Percentiles rank a stretch among this genome's conserved stretches.
phyloP scores from a whole-genome alignment of 2,888 invertebrate genomes.

The Drosophila borborema region DNA sequence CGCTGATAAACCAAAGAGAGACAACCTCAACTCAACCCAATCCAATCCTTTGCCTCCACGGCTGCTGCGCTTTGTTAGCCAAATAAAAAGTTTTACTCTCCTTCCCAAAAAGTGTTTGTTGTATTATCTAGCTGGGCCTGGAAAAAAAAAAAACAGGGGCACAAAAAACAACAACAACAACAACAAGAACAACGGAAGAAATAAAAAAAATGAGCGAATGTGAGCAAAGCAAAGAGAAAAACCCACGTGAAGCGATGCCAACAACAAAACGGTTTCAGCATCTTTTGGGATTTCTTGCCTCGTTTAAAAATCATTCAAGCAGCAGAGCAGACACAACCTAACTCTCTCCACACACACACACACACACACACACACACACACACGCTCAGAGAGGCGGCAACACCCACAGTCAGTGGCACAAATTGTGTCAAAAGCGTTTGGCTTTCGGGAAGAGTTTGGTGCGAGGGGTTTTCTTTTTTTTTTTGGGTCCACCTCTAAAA shows the following conservation, averaged over 20 bases:
- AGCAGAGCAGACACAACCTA: conserved; percentile 73
- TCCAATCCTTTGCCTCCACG: background rate
- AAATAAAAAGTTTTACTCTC: conserved; percentile 51
- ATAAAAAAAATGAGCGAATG: conserved; percentile 39
- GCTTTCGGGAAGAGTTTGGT: conserved; percentile 20
- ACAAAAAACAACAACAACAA: conserved; percentile 29
- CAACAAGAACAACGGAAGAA: conserved; percentile 31
- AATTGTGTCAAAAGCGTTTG: conserved; percentile 78
- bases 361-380: conserved; percentile 20
- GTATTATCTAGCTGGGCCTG: conserved; percentile 67
- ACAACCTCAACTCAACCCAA: background rate
- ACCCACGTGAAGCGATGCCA: conserved; percentile 75
- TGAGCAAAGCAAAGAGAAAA: conserved; percentile 31
- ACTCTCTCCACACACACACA: conserved; percentile 38
- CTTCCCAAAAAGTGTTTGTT: conserved; percentile 50
- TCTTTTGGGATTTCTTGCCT: conserved; percentile 83
- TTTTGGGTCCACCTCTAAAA: conserved; percentile 54
- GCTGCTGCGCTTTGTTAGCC: conserved; percentile 40
- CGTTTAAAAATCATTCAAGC: conserved; percentile 84
- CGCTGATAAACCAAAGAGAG: conserved; percentile 27
- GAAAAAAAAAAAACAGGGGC: conserved; percentile 25
- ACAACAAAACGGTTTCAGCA: conserved; percentile 77
- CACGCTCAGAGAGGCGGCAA: conserved; percentile 5
- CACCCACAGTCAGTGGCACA: conserved; percentile 74
- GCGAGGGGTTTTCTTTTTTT: background rate